Evolutionary conservation across 2,888 invertebrate genomes (phyloP), one percentile per base, ranked within the genome.

Genomic region (Loripinus fragilis): DNA sequence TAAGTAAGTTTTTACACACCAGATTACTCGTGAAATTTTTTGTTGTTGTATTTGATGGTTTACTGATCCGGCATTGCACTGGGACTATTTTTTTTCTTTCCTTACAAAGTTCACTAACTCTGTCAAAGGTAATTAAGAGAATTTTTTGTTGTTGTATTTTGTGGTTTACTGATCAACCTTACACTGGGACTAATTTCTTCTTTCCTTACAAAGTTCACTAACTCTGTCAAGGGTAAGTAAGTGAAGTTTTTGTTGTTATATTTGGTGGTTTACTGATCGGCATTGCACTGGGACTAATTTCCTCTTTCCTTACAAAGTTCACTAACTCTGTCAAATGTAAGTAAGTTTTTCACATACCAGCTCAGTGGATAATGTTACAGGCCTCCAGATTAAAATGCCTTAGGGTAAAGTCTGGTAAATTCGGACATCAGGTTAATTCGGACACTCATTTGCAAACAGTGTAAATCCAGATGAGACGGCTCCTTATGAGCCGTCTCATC

Each of bases 11-110:
- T 38, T n/a, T n/a, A n/a, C n/a, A n/a, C n/a, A n/a, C n/a, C n/a
- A n/a, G n/a, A n/a, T n/a, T n/a, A n/a, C 83, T 95, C n/a, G 91
- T 94, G 7, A 93, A 95, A 38, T 95, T 95, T 86, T 87, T 95
- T 74, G 94, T 94, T 65, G 95, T 95, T 48, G 94, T 94, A 80
- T 82, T 94, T 17, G 95, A 95, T 38, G 95, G 95, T 0, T 86
- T 94, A 3, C 48, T 91, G 1, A 94, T 95, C n/a, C 69, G 95
- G 95, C 1, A 83, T 94, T 3, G 7, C 94, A 10, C 93, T 93
- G 77, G 95, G 95, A 2, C 81, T 94, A 8, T n/a, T 17, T 95
- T 10, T 94, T 95, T 0, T 93, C 95, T 1, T 86, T 94, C 45
- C 83, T 94, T 25, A 94, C 94, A 5, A 92, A 92, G 77, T 90